These are phyloP conservation scores for Gopherus evgoodei DNA, from an alignment of 2,113 vertebrate species.

Conservation along the genomic window DNA sequence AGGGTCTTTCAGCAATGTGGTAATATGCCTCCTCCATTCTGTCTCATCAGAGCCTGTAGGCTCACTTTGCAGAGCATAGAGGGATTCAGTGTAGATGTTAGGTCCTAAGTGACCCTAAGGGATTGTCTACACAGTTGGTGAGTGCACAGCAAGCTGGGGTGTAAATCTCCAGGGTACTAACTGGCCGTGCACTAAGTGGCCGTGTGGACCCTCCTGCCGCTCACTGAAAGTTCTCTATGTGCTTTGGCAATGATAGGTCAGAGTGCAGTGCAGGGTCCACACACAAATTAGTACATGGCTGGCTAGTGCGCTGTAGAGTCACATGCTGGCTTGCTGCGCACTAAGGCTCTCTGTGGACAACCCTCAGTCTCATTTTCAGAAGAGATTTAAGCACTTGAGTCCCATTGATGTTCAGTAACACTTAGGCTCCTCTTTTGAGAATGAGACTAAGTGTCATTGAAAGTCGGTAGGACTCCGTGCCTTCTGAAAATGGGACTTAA, in stretches of 20 bases:
- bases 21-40: neutral
- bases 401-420: neutral
- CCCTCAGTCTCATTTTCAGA: neutral
- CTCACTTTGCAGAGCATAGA: neutral
- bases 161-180: neutral
- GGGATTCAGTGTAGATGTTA: neutral
- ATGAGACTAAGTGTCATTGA: neutral
- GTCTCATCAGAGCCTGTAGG: neutral
- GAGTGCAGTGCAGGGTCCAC: neutral
- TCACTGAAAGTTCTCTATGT: neutral
- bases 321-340: neutral
- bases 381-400: neutral
- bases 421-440: neutral
- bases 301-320: neutral
- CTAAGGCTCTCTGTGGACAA: neutral
- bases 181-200: neutral
- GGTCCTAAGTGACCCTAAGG: neutral
- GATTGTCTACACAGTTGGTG: neutral
- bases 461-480: neutral
- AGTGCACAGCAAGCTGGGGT: neutral
- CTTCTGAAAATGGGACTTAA: neutral
- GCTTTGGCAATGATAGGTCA: neutral
- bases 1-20: no score
- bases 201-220: neutral
- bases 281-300: neutral